Conservation (phyloP, 2,888 invertebrate genomes). For the Craniophora ligustri region DNA sequence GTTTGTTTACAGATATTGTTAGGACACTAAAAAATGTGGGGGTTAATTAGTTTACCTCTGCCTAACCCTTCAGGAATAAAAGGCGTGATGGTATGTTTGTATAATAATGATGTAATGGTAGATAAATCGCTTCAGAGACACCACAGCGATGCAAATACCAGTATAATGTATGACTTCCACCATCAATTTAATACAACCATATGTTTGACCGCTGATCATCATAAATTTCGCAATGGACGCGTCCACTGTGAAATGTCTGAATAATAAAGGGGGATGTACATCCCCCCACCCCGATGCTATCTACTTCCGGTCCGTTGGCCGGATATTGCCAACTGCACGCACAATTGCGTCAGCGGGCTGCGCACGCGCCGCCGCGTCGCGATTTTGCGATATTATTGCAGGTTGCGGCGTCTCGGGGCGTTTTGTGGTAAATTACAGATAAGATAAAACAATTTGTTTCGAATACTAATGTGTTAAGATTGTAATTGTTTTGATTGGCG, state of each 20-base stretch:
- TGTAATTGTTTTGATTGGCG: slow-evolving; percentile 29
- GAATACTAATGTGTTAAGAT: slow-evolving; percentile 23
- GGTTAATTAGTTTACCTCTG: too few relatives aligned
- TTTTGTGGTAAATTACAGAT: slow-evolving; percentile 48
- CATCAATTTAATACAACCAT: slow-evolving; percentile 33
- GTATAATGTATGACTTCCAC: too few relatives aligned
- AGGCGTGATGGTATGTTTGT: too few relatives aligned
- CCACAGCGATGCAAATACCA: too few relatives aligned
- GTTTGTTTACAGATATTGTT: too few relatives aligned
- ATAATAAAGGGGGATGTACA: slow-evolving; percentile 52
- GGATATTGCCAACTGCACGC: slow-evolving; percentile 63
- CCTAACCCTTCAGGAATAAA: too few relatives aligned
- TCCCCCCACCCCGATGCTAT: slow-evolving; percentile 56
- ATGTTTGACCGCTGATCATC: slow-evolving; percentile 40
- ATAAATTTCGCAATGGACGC: slow-evolving; percentile 52
- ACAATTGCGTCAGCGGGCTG: slow-evolving; percentile 49
- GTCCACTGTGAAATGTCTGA: slow-evolving; percentile 48
- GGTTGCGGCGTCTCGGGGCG: slow-evolving; percentile 34
- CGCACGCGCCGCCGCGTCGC: slow-evolving; percentile 50
- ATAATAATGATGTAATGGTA: too few relatives aligned
- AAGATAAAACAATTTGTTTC: slow-evolving; percentile 32
- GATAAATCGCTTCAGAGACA: too few relatives aligned
- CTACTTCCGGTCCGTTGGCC: slow-evolving; percentile 56
- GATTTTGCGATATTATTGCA: slow-evolving; percentile 46
- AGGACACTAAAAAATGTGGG: too few relatives aligned